Base-by-base conservation (phyloP, 2,797 vertebrate genomes). In the Neosilurus hyrtlii region DNA sequence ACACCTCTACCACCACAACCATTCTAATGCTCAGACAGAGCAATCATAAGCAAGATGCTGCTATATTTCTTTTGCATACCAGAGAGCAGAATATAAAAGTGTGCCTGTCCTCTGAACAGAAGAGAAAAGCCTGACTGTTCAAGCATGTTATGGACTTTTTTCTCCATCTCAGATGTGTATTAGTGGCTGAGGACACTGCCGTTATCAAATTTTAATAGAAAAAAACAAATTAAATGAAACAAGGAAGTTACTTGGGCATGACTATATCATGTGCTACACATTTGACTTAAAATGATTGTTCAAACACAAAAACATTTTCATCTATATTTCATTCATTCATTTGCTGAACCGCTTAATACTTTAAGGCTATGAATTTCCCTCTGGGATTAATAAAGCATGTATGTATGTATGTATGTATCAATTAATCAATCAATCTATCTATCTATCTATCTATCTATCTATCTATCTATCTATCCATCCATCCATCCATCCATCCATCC, bases 111-210 rank as follows among this genome's bases (percentile, higher is more conserved):
- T 37, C 15, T 76, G 16, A 65, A 81, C 30, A 54, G 51, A 86
- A 84, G 71, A 66, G 67, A 85, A 61, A 43, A 9, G 24, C 52
- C 49, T 59, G 26, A 52, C 80, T 77, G 54, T 82, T 82, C 86
- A 80, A 72, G 65, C 80, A 67, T 85, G 74, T 82, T 84, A 79
- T 80, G 51, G 79, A 84, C 74, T 78, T 71, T 68, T 63, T 73
- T 82, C 51, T 76, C 51, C 52, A 62, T 49, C 73, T 49, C 43
- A 66, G 35, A 82, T 56, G 49, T 57, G 35, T 68, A 81, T 66
- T 73, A 52, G 52, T 16, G 7, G 11, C 24, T 57, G 35, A 81
- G 75, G 49, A 24, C 35, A 30, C 4, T 35, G 12, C 2, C 10
- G 7, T 18, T 43, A 35, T n/a, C 63, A 68, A 83, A 82, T n/a